Conservation (phyloP, 2,797 vertebrate genomes). For the Pterois miles region DNA sequence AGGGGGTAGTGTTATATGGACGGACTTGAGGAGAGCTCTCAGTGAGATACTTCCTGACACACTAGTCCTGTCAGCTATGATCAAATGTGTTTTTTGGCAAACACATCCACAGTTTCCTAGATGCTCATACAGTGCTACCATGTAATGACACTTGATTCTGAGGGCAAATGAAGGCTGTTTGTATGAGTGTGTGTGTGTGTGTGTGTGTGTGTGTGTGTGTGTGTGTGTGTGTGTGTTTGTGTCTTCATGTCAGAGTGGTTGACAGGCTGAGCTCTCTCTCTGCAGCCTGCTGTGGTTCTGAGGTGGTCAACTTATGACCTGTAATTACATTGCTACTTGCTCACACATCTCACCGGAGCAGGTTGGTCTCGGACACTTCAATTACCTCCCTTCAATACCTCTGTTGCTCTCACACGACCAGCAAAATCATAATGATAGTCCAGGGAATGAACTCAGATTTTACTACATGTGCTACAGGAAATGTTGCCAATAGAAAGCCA, state of each 20-base stretch:
- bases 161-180: constrained; percentile 5
- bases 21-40: constrained; percentile 4
- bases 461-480: not conserved
- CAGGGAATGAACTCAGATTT: constrained; percentile 24
- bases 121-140: not conserved
- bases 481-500: not conserved
- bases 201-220: constrained; percentile 1
- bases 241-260: constrained; percentile 46
- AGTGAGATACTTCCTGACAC: not conserved
- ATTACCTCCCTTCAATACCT: constrained; percentile 57
- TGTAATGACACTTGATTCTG: constrained; percentile 7
- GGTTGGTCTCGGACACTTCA: constrained; percentile 61
- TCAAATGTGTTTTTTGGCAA: constrained; percentile 18
- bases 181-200: not conserved
- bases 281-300: constrained; percentile 58
- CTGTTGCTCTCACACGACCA: constrained; percentile 47
- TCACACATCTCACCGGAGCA: constrained; percentile 61
- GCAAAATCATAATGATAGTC: constrained; percentile 56
- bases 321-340: constrained; percentile 79
- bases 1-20: constrained; percentile 72
- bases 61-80: not conserved
- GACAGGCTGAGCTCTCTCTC: constrained; percentile 71
- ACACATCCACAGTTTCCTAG: not conserved
- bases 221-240: constrained; percentile 1
- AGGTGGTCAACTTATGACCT: constrained; percentile 80